Evolutionary conservation across 2,888 invertebrate genomes (phyloP).

Genomic region (Sminthurinus aureus): DNA sequence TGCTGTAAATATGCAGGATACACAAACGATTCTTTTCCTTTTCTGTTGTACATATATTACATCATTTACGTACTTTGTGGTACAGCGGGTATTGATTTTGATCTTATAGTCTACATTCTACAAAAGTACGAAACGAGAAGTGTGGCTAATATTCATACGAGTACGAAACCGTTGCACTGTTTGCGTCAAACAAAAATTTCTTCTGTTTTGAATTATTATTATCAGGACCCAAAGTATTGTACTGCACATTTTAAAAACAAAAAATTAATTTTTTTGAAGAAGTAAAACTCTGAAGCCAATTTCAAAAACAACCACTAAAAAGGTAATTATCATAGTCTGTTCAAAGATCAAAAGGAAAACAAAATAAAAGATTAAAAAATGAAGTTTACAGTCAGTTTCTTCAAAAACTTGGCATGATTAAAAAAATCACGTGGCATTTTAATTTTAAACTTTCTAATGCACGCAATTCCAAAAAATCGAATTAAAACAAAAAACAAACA

Average conservation of each 20-base stretch:
- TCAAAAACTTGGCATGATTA: neutral
- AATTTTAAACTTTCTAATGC: no score
- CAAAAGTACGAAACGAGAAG: conserved; percentile 52
- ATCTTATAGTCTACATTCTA: conserved; percentile 23
- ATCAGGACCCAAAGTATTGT: no score
- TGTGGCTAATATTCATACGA: conserved; percentile 60
- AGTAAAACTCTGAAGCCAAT: neutral
- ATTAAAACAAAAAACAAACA: neutral
- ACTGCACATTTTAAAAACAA: no score
- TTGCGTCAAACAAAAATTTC: neutral
- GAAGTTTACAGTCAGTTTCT: no score
- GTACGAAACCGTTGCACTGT: conserved; percentile 50
- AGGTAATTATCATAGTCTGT: neutral
- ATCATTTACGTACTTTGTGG: neutral
- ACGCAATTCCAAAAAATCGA: no score
- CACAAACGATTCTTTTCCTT: no score
- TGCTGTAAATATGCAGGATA: no score
- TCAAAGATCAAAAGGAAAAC: neutral
- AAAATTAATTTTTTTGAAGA: neutral
- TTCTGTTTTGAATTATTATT: no score
- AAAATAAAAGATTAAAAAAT: neutral
- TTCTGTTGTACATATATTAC: no score
- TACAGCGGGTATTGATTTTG: conserved; percentile 10
- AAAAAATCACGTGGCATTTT: neutral
- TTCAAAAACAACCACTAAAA: neutral